Evolutionary conservation across 2,888 invertebrate genomes (phyloP), one percentile per base, ranked within the genome.

Genomic region (Catonia carolina): DNA sequence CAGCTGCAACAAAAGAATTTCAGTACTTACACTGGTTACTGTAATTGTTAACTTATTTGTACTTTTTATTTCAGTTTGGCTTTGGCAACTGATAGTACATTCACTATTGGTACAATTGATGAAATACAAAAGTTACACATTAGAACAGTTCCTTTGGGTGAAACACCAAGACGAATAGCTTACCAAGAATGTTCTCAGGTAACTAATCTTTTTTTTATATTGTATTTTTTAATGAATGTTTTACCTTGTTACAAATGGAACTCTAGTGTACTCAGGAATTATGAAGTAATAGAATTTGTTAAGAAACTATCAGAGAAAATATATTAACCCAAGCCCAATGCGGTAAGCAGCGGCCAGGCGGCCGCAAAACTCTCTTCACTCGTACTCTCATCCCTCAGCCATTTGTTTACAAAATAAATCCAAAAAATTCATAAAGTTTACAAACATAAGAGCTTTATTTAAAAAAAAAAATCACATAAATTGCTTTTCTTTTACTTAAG

Each of bases 111-210:
- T 60, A 96, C 95, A 0, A 97, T 98, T 66, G 98, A 98, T 73
- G 97, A 98, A 74, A 98, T 98, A 62, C 97, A 98, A 73, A 98
- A 98, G 71, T 75, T 98, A 15, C 98, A 98, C 73, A 98, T 98
- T 65, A 78, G 98, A 55, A 96, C 96, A 0, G 93, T 99, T 17
- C 91, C 93, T 0, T 76, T 99, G 1, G 91, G 92, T 1, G 99
- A 99, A 75, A 91, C 94, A 1, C 95, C 97, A 0, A 77, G 94
- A 53, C 78, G 97, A 58, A 96, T 99, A 68, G 89, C 96, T 0
- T 94, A 98, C 72, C 98, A 98, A 71, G 95, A 94, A 70, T 80
- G 82, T 39, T 86, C 93, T 12, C 89, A 90, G 77, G 83, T 82
- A 67, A 59, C 61, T 55, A 52, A 45, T 56, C 5, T 5, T 31